phyloP scores from a whole-genome alignment of 2,888 invertebrate species.

The Luffia ferchaultella region DNA sequence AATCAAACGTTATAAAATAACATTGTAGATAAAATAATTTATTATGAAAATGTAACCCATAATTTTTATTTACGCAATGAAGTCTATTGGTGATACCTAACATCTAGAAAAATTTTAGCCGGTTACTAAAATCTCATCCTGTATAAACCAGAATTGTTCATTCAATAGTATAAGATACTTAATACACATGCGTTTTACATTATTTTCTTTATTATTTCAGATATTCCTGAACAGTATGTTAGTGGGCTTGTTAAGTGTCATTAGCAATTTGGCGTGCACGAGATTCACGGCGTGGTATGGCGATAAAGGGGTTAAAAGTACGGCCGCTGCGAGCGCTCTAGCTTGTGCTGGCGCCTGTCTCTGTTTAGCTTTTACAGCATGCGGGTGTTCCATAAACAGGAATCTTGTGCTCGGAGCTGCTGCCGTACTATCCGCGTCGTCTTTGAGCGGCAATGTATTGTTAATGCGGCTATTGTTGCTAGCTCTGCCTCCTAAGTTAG shows the following conservation, averaged over 20 bases:
- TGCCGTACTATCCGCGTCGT: conserved; percentile 48
- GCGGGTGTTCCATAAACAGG: conserved; percentile 31
- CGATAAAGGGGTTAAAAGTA: conserved; percentile 37
- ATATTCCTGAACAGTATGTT: conserved; percentile 50
- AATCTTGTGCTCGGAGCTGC: conserved; percentile 45
- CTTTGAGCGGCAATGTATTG: conserved; percentile 50
- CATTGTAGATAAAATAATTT: too few species aligned
- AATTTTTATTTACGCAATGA: too few species aligned
- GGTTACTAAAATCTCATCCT: too few species aligned
- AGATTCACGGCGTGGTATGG: conserved; percentile 39
- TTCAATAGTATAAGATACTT: too few species aligned
- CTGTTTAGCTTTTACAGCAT: conserved; percentile 41
- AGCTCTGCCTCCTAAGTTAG: conserved; percentile 48
- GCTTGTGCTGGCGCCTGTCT: conserved; percentile 45
- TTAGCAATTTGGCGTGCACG: conserved; percentile 47
- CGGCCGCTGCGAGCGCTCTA: conserved; percentile 41
- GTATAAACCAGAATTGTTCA: too few species aligned
- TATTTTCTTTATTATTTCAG: conserved; percentile 21
- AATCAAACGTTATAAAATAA: too few species aligned
- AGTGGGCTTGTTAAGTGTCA: conserved; percentile 48
- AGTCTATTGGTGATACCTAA: too few species aligned
- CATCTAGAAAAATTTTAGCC: too few species aligned
- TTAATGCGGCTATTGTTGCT: conserved; percentile 42
- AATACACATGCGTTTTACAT: not conserved
- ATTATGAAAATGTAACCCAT: too few species aligned